Evolutionary conservation across 2,797 vertebrate species (phyloP).

Genomic region (Capromys pilorides): DNA sequence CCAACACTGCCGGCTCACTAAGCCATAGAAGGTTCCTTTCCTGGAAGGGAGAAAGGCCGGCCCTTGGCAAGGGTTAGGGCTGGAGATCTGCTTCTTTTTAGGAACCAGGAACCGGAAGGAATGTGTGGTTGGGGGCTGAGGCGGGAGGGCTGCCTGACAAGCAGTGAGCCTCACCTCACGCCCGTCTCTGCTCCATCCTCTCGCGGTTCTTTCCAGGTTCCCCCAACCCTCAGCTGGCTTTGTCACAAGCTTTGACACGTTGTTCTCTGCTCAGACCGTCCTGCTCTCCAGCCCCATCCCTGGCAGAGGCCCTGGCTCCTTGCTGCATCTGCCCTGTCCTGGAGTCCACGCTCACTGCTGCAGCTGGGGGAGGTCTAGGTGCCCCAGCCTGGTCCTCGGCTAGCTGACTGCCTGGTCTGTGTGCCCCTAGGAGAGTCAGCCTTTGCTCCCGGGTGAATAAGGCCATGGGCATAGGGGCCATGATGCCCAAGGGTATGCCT

Average conservation of each 20-base stretch:
- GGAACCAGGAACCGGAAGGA: background rate
- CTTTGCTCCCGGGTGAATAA: background rate
- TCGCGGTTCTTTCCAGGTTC: background rate
- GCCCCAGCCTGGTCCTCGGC: background rate
- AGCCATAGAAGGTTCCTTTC: background rate
- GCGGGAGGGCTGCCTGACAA: accelerated
- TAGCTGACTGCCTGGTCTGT: background rate
- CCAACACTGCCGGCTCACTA: background rate
- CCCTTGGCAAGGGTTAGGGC: background rate
- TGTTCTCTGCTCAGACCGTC: background rate
- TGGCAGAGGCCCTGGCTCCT: background rate
- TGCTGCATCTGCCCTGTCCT: background rate
- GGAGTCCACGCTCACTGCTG: background rate
- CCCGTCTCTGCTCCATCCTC: no score
- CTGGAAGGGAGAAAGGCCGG: background rate
- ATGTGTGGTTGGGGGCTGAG: background rate
- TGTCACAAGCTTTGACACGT: background rate
- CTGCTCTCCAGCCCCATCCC: background rate
- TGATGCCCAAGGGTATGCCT: background rate
- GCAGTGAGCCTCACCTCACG: background rate
- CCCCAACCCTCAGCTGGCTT: no score
- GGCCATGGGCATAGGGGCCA: background rate
- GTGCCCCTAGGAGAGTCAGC: background rate
- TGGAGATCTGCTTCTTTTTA: background rate
- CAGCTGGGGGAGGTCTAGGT: background rate